Conservation (phyloP, 2,797 vertebrate genomes). For the Periparus ater region DNA sequence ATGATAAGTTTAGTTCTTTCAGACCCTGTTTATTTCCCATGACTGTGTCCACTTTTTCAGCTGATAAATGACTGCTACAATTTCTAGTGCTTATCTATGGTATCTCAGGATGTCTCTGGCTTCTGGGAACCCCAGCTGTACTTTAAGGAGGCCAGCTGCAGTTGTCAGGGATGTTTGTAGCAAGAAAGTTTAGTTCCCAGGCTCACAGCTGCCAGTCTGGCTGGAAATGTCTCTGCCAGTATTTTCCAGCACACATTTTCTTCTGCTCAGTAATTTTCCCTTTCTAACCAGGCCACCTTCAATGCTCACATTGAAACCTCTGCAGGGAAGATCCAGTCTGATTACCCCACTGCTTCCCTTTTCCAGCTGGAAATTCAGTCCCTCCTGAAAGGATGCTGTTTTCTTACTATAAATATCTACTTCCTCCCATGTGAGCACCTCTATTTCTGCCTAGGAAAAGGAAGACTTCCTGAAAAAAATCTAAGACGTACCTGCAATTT, state of each 20-base stretch:
- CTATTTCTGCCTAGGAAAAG: background rate
- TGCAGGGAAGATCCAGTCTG: background rate
- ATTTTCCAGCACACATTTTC: background rate
- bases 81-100: fast-evolving
- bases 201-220: background rate
- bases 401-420: background rate
- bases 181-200: background rate
- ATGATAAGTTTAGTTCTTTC: background rate
- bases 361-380: background rate
- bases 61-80: background rate
- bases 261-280: background rate
- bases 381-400: background rate
- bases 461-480: background rate
- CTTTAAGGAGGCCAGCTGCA: background rate
- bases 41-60: background rate
- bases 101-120: background rate
- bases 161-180: background rate
- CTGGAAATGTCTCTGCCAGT: background rate
- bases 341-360: background rate
- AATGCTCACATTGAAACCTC: background rate
- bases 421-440: background rate
- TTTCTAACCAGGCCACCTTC: background rate
- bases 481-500: background rate
- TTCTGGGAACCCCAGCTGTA: background rate
- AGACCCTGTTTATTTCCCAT: background rate